Conservation (phyloP, 2,797 vertebrate species). For the Glyptemys insculpta region DNA sequence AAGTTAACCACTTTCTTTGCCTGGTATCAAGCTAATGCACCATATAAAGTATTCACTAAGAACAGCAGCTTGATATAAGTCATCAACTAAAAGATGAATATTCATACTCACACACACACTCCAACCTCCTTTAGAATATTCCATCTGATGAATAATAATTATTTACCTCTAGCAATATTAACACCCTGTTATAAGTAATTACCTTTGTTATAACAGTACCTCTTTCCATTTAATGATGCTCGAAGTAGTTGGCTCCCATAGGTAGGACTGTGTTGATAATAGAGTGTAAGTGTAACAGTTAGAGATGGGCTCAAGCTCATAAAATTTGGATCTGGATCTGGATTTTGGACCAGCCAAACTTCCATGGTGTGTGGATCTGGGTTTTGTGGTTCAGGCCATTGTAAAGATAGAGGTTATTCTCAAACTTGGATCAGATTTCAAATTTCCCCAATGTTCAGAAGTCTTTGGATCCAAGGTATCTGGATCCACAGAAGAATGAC, state of each 20-base stretch:
- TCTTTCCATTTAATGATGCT: neutral
- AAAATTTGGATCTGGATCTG: neutral
- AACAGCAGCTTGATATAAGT: neutral
- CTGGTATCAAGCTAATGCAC: neutral
- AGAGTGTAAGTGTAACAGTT: neutral
- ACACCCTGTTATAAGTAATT: neutral
- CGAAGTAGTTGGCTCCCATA: neutral
- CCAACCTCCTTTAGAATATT: neutral
- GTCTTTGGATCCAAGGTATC: slow-evolving; percentile 1
- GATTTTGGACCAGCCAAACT: slow-evolving; percentile 2
- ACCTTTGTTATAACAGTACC: neutral
- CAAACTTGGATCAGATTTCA: slow-evolving; percentile 41
- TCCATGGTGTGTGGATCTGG: neutral
- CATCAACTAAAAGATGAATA: neutral
- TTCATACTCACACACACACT: too few relatives aligned
- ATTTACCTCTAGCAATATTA: slow-evolving; percentile 23
- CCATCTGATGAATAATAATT: neutral
- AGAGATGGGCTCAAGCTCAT: slow-evolving; percentile 22
- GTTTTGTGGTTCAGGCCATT: neutral
- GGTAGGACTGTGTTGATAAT: neutral
- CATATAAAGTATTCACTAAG: neutral
- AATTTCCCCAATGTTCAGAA: slow-evolving; percentile 29
- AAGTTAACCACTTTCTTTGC: slow-evolving; percentile 3
- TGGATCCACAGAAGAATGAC: neutral
- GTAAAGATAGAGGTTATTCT: slow-evolving; percentile 13